A percentile compares a stretch with the other conserved stretches of the same genome.
Evolutionary conservation across 2,113 vertebrate genomes (phyloP).

Genomic region (Corapipo altera): DNA sequence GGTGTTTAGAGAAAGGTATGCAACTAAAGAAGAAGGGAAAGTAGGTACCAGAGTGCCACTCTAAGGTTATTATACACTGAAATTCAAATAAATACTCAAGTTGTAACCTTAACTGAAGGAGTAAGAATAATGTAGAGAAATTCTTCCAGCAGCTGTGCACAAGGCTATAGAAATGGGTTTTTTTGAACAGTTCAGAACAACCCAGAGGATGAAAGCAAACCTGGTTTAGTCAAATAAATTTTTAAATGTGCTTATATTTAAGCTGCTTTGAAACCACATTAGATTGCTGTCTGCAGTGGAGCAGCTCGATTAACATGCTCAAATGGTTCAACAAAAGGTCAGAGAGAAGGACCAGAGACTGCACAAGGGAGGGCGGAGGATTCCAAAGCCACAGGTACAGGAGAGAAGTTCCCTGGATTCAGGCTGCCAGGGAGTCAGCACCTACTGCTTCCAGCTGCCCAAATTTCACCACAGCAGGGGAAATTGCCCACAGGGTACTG

Average conservation of each 20-base stretch:
- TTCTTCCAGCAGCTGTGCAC: conserved; percentile 1
- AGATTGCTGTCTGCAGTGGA: not conserved
- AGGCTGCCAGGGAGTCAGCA: not conserved
- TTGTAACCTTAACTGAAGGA: not conserved
- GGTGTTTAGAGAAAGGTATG: not conserved
- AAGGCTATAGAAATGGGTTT: not conserved
- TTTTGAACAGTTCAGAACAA: not conserved
- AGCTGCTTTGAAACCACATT: not conserved
- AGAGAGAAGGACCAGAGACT: not conserved
- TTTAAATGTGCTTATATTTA: not conserved
- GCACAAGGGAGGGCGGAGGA: not conserved
- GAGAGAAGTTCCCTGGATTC: not conserved
- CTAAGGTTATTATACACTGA: not conserved
- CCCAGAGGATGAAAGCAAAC: not conserved
- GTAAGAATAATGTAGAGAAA: not conserved
- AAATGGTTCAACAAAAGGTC: conserved; percentile 16
- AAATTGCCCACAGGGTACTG: not conserved
- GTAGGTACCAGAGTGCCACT: not conserved
- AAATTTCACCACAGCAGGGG: not conserved
- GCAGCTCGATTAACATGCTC: not conserved
- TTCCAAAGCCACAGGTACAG: not conserved
- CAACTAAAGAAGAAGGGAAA: not conserved
- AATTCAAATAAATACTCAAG: not conserved
- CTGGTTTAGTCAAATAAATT: not conserved
- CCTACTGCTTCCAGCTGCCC: not conserved